These are phyloP conservation scores for Cromileptes altivelis DNA, from an alignment of 2,113 vertebrate species.

Conservation along the genomic window DNA sequence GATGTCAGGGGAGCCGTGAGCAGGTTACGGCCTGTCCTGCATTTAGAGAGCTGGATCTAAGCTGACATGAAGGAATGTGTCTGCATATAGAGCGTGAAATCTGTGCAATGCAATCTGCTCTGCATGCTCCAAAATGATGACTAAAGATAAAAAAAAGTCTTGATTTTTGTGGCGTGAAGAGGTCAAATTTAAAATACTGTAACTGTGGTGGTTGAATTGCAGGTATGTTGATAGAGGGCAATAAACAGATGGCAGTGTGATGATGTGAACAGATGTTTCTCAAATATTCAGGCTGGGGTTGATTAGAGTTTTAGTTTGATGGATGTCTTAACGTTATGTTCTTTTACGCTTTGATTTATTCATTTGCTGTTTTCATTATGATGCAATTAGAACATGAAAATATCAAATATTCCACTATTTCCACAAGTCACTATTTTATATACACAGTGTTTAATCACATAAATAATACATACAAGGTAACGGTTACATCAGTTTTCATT, in stretches of 20 bases:
- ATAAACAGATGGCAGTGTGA: not conserved
- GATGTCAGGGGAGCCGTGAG: conserved; percentile 39
- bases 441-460: not conserved
- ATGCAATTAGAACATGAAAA: not conserved
- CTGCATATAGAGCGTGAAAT: conserved; percentile 64
- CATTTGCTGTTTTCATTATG: too few species aligned
- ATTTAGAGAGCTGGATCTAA: conserved; percentile 50
- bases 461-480: not conserved
- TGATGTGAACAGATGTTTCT: not conserved
- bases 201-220: not conserved
- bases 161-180: not conserved
- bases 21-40: conserved; percentile 75
- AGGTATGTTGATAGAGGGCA: not conserved
- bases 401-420: not conserved
- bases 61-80: conserved; percentile 74
- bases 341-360: not conserved
- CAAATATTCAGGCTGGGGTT: conserved; percentile 1
- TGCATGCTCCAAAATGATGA: not conserved
- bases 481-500: not conserved
- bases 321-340: not conserved
- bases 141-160: not conserved
- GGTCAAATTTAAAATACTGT: not conserved
- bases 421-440: not conserved
- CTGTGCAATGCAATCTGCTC: conserved; percentile 39
- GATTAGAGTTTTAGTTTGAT: not conserved